Percentiles rank a stretch among this genome's conserved stretches.
These are phyloP conservation scores for Rhinichthys osculus DNA, from an alignment of 2,797 vertebrate species.

Conservation along the genomic window DNA sequence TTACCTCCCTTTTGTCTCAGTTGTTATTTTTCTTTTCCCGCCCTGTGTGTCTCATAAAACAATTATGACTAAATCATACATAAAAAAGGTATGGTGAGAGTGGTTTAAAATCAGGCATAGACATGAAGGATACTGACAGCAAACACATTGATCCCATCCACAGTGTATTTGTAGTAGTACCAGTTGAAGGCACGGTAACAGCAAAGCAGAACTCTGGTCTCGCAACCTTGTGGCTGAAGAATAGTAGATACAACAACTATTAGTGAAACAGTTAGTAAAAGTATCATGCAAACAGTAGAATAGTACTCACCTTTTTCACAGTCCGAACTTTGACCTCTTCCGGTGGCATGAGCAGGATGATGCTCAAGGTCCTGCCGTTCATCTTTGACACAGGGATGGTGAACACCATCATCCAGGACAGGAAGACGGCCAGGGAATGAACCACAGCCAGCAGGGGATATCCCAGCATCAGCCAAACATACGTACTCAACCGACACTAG, in stretches of 20 bases:
- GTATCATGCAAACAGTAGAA: background rate
- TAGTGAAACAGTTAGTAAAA: background rate
- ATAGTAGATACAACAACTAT: slow-evolving; percentile 11
- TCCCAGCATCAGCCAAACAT: slow-evolving; percentile 79
- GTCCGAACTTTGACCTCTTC: slow-evolving; percentile 70
- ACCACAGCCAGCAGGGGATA: slow-evolving; percentile 77
- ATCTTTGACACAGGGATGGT: slow-evolving; percentile 85
- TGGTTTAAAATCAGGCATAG: background rate
- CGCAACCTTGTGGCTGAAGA: slow-evolving; percentile 67
- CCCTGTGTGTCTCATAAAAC: background rate
- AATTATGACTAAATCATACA: background rate
- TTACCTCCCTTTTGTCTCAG: background rate
- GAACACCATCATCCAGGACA: slow-evolving; percentile 82
- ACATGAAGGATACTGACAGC: slow-evolving; percentile 85
- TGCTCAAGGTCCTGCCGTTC: slow-evolving; percentile 72
- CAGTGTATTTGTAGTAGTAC: slow-evolving; percentile 85
- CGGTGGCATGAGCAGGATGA: slow-evolving; percentile 79
- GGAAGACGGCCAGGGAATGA: slow-evolving; percentile 80
- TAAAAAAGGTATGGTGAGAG: background rate
- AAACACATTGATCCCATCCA: slow-evolving; percentile 84
- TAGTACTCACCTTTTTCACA: slow-evolving; percentile 66
- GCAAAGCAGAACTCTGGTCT: slow-evolving; percentile 78
- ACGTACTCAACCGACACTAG: slow-evolving; percentile 68
- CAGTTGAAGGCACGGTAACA: slow-evolving; percentile 82
- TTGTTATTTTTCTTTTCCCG: too few relatives aligned